A percentile compares a stretch with the other conserved stretches of the same genome.
Conservation (phyloP, 2,888 invertebrate genomes). For the Hemicrepidius hirtus region DNA sequence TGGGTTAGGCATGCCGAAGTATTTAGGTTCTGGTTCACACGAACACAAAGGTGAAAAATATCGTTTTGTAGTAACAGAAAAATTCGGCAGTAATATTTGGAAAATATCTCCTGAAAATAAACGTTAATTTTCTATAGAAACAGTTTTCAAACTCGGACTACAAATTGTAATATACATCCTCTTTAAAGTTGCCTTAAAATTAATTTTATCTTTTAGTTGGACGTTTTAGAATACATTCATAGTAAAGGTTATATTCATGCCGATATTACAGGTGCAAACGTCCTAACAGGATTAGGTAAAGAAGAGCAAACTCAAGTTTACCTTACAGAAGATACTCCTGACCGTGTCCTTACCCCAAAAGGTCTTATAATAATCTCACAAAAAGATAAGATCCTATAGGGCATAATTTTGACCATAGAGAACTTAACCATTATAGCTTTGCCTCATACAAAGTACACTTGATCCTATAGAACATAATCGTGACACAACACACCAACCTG, state of each 20-base stretch:
- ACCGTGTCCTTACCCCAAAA: too few species aligned
- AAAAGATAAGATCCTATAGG: too few species aligned
- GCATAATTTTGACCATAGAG: too few species aligned
- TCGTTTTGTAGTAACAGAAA: conserved; percentile 92
- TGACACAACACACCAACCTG: too few species aligned
- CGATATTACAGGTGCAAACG: conserved; percentile 96
- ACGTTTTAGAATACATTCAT: conserved; percentile 95
- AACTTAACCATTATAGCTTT: too few species aligned
- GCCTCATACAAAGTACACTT: too few species aligned
- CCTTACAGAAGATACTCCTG: too few species aligned
- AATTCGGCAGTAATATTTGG: conserved; percentile 91
- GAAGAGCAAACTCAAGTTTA: conserved; percentile 83
- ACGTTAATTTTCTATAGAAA: conserved; percentile 80
- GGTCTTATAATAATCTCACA: too few species aligned
- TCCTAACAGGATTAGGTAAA: conserved; percentile 83
- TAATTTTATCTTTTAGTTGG: conserved; percentile 77
- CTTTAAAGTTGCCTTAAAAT: conserved; percentile 4
- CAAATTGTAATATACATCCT: conserved; percentile 82
- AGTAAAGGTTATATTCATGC: conserved; percentile 93
- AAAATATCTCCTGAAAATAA: conserved; percentile 82
- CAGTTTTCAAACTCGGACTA: conserved; percentile 86
- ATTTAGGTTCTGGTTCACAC: conserved; percentile 89
- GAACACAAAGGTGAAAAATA: conserved; percentile 85
- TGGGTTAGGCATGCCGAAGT: conserved; percentile 89
- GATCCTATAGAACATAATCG: too few species aligned